Evolutionary conservation across 2,888 invertebrate genomes (phyloP), one percentile per base, ranked within the genome.

Genomic region (Mongoloraphidia duomilia): DNA sequence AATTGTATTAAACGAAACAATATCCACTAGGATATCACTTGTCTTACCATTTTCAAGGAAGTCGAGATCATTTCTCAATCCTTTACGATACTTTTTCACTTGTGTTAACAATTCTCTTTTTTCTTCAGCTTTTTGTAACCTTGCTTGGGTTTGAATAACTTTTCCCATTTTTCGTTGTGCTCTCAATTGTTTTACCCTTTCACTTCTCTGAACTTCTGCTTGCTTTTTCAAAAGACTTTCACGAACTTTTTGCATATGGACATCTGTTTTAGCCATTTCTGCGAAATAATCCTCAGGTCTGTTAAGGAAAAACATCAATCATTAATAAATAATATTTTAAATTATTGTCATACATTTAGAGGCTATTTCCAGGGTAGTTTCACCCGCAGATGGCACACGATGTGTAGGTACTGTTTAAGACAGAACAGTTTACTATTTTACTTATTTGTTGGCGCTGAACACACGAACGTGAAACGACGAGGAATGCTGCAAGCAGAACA

Each of bases 201-300:
- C 96, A 0, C 87, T 84, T 55, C 87, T 78, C 47, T 93, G 88
- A 56, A 89, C 84, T 11, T 84, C 81, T 11, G 82, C 78, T 61
- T 96, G 88, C 62, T 90, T 89, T 26, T 86, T 79, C 71, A 90
- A 74, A 34, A 95, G 66, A 60, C 83, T 84, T 61, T 84, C 77
- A 44, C 92, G 76, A 0, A 94, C 83, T 69, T 93, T 95, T 61
- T 94, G 92, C 98, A 98, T 98, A 61, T 98, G 98, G 35, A 79
- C 80, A 69, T 98, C 98, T 11, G 89, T 76, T 67, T 98, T 98
- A 0, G 92, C 93, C 98, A 98, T 98, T 74, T 98, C 92, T 0
- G 97, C 98, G 69, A 95, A 97, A 66, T 94, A 98, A 67, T 97
- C 97, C 49, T 90, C 88, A 0, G 98, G 98, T 45, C 86, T 74